Evolutionary conservation across 2,888 invertebrate genomes (phyloP), one percentile per base, ranked within the genome.

Genomic region (Teleiodes luculella): DNA sequence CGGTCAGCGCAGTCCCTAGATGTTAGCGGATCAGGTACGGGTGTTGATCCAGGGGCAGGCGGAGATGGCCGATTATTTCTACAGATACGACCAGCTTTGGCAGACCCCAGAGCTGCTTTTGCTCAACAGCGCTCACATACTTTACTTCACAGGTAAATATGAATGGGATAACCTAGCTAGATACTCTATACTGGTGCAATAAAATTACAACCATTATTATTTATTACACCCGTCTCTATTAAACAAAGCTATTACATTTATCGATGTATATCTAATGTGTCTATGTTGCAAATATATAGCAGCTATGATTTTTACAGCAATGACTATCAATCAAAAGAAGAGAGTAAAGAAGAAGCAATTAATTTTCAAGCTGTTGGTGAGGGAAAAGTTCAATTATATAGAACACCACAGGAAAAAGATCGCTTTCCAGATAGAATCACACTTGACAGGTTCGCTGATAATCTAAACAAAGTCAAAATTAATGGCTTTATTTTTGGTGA

Each of bases 401-500:
- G 96, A 66, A 91, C 93, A 64, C 89, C 91, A 65, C 93, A 94
- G 73, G 97, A 97, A 74, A 94, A 94, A 76, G 95, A 95, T 70
- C 93, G 94, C 69, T 92, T 95, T 75, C 96, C 97, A 11, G 97
- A 98, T 79, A 92, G 97, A 70, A 95, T 98, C 69, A 96, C 95
- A 72, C 91, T 97, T 54, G 97, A 98, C 80, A 92, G 93, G 92
- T 93, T 13, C 10, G 24, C 1, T 14, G 35, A 33, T 47, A 47
- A 35, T 6, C 31, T 11, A n/a, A 43, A 31, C 31, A 28, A 24
- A 31, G 11, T 41, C 7, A 14, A 31, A 16, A 50, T 37, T 35
- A 13, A 35, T 31, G 1, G 20, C 16, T 47, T 13, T 13, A 33
- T 47, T 39, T 16, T 14, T 5, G 10, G 18, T 16, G 6, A 4